Evolutionary conservation across 2,888 invertebrate species (phyloP).

Genomic region (Acrobasis repandana): DNA sequence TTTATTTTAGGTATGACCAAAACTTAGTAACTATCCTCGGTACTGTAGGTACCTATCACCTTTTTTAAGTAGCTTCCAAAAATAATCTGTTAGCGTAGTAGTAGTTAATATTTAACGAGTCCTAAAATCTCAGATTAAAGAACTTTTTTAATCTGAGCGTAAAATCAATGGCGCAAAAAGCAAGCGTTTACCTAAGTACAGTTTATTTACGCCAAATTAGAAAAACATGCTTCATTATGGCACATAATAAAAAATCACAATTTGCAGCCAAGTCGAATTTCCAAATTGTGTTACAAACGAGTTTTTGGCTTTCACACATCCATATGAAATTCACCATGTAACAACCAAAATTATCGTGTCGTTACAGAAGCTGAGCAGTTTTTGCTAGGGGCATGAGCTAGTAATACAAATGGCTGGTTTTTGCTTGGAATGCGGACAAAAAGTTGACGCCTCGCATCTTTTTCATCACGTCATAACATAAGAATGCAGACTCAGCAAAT

Average conservation of each 20-base stretch:
- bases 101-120: constrained; percentile 1
- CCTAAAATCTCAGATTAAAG: no score
- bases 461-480: constrained; percentile 51
- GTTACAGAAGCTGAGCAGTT: constrained; percentile 66
- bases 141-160: no score
- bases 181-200: neutral
- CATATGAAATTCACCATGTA: constrained; percentile 66
- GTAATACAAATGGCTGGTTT: constrained; percentile 68
- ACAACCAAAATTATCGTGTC: constrained; percentile 71
- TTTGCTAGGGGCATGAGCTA: constrained; percentile 66
- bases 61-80: neutral
- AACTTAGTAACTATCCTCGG: no score
- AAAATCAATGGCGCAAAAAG: constrained; percentile 9
- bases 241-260: constrained; percentile 8
- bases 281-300: constrained; percentile 1
- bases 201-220: constrained; percentile 8
- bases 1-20: no score
- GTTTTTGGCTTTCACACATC: constrained; percentile 50
- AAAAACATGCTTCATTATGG: neutral
- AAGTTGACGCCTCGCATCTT: constrained; percentile 54
- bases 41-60: neutral
- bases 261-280: constrained; percentile 8
- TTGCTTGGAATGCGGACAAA: constrained; percentile 76
- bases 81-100: neutral
- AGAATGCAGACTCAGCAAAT: constrained; percentile 4